Evolutionary conservation across 1,140 invertebrate genomes (phyloP), one percentile per base, ranked within the genome.

Genomic region (Nylanderia fulva): DNA sequence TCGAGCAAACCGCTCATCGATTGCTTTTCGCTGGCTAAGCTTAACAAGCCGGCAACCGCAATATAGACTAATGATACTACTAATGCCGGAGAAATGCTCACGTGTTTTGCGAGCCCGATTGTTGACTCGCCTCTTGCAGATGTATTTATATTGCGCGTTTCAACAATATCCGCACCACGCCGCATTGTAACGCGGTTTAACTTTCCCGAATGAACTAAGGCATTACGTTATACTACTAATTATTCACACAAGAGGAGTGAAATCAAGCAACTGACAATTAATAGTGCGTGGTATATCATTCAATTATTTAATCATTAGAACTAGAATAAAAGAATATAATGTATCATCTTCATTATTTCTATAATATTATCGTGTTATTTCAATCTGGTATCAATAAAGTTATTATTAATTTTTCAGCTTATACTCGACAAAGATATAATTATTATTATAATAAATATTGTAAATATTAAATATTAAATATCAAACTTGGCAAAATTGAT

Each of bases 21-120:
- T 82, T 82, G 66, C 66, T 82, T 82, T 82, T 60, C 77, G 36
- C 52, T 71, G 69, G 66, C 77, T 82, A 82, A 82, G 64, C 77
- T 82, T 82, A 82, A 82, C 66, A 82, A 72, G 77, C 77, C 54
- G 66, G 54, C 66, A 82, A 58, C 66, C 66, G 69, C 77, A 72
- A 72, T 82, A 71, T 69, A 56, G 66, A 82, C 77, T 82, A 82
- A 82, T 82, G 77, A 72, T 82, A 82, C 77, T 82, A 82, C 77
- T 82, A 82, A 82, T 82, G n/a, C 77, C 52, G 36, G 27, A 45
- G 77, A 60, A 82, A 72, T 82, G 71, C 24, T 58, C 24, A 45
- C 29, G 15, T 18, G 45, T 48, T 18, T 24, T 11, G 48, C 66
- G 18, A 82, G 66, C 36, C 24, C 66, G 58, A 82, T 82, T 82